Percentiles rank a stretch among this genome's conserved stretches.
Conservation (phyloP, 2,797 vertebrate species). For the Lateolabrax maculatus region DNA sequence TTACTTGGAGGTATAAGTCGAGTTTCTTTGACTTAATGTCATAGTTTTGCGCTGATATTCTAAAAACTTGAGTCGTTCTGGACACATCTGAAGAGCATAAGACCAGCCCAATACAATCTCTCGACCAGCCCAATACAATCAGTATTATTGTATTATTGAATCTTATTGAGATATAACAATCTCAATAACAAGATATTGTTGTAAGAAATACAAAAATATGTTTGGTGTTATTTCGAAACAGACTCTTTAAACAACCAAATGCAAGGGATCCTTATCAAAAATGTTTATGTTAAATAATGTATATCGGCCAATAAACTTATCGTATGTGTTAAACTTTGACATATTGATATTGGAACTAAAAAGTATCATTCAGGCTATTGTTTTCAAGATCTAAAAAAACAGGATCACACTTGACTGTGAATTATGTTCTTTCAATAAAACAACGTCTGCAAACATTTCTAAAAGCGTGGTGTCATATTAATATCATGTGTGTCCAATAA, state of each 20-base stretch:
- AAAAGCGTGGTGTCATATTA: not conserved
- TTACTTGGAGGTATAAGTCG: not conserved
- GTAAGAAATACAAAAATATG: not conserved
- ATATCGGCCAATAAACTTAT: not conserved
- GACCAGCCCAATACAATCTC: not conserved
- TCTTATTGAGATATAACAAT: no score
- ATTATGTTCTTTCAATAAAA: not conserved
- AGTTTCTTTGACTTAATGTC: not conserved
- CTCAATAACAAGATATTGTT: not conserved
- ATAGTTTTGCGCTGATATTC: not conserved
- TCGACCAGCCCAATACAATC: not conserved
- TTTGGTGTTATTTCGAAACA: not conserved
- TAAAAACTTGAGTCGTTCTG: not conserved
- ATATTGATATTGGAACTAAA: not conserved
- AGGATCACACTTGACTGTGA: not conserved
- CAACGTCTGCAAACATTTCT: not conserved
- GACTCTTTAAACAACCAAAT: not conserved
- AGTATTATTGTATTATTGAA: no score
- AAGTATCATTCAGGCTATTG: no score
- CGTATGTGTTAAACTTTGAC: no score
- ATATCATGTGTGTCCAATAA: not conserved
- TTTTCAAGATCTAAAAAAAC: not conserved
- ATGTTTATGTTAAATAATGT: not conserved
- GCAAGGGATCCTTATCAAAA: no score
- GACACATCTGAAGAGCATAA: no score